Conservation (phyloP, 2,888 invertebrate species). For the Ochropacha duplaris region DNA sequence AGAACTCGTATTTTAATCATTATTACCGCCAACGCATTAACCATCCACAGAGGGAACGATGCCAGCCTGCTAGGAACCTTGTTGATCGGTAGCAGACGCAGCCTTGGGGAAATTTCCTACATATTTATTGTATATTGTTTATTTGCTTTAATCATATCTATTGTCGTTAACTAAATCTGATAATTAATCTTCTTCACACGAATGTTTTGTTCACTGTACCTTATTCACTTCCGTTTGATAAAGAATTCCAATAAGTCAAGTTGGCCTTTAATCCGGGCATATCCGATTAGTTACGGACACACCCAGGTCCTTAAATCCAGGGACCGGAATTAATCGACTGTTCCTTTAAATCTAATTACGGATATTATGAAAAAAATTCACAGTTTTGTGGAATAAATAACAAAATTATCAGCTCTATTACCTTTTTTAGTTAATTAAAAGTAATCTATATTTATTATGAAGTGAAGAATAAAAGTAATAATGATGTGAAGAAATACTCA, state of each 20-base stretch:
- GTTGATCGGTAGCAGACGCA: no score
- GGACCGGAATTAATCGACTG: conserved; percentile 38
- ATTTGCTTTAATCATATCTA: no score
- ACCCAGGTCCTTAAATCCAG: conserved; percentile 33
- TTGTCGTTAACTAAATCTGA: neutral
- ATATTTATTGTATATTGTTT: no score
- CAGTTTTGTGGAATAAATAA: neutral
- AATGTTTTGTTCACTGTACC: conserved; percentile 7
- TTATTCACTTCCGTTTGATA: conserved; percentile 10
- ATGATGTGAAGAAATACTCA: no score
- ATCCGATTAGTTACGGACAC: conserved; percentile 39
- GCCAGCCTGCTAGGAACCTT: no score
- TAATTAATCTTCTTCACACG: neutral
- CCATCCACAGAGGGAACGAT: no score
- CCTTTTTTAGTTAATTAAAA: neutral
- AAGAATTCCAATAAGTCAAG: conserved; percentile 37
- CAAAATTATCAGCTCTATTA: neutral
- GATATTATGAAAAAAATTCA: conserved; percentile 14
- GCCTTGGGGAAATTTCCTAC: no score
- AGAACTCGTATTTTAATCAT: no score
- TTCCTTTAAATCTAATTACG: conserved; percentile 35
- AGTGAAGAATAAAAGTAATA: no score
- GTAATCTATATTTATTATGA: no score
- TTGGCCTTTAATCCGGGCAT: conserved; percentile 33
- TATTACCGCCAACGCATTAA: no score